Conservation (phyloP, 53 echinoderm and acorn worm species). For the Paracentrotus lividus region DNA sequence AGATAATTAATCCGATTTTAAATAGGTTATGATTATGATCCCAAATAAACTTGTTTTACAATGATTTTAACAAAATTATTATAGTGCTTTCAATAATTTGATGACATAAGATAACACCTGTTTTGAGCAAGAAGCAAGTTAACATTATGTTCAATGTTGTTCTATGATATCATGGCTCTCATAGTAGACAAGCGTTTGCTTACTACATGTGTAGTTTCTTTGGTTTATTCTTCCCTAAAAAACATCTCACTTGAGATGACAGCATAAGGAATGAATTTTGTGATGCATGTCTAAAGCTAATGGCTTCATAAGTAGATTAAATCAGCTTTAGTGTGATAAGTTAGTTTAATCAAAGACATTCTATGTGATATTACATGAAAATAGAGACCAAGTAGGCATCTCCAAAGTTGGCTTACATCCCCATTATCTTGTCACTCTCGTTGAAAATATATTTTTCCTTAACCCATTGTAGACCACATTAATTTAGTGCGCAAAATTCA, state of each 20-base stretch:
- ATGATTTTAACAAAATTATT: neutral
- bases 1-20: neutral
- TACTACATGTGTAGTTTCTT: neutral
- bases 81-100: neutral
- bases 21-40: neutral
- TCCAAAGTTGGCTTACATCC: neutral
- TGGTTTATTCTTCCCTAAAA: too few species aligned
- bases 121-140: neutral
- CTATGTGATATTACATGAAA: neutral
- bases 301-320: slow-evolving; percentile 10
- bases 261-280: neutral
- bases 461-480: too few species aligned
- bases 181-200: too few species aligned
- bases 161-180: too few species aligned
- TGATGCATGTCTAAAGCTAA: slow-evolving; percentile 41
- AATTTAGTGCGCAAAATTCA: too few species aligned
- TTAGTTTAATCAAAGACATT: neutral
- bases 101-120: neutral
- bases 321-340: neutral
- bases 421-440: neutral
- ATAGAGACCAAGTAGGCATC: neutral
- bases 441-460: too few species aligned
- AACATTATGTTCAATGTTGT: too few species aligned
- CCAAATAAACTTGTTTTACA: neutral
- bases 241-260: too few species aligned